Base-by-base conservation (phyloP, 1,140 invertebrate genomes). In the Leucophenga varia region DNA sequence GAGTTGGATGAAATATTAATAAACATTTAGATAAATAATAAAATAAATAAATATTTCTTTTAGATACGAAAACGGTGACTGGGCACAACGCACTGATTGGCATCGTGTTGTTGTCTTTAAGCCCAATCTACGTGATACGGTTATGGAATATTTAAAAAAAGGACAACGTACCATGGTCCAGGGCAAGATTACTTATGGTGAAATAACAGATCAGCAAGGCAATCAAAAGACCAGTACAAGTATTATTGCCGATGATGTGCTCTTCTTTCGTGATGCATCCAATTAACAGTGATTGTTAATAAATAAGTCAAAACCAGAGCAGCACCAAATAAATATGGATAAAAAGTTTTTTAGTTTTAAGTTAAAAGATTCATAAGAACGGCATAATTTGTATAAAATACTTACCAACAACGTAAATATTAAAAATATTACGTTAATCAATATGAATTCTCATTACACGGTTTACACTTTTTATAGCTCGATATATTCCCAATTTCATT, bases 21-120 rank as follows among this genome's bases (percentile, higher is more conserved):
- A 10, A 13, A 13, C 25, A n/a, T 41, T 39, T 8, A n/a, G n/a
- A n/a, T n/a, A n/a, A n/a, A n/a, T n/a, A n/a, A n/a, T n/a, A n/a
- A n/a, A n/a, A n/a, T n/a, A n/a, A n/a, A n/a, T 31, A 10, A 13
- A 13, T 31, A n/a, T 41, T 39, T 8, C 18, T 16, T 30, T n/a
- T 51, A 72, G 59, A 65, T 85, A 85, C 76, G 82, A 84, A 63
- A 82, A 79, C 76, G 90, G 90, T 14, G 87, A 91, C 63, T 80
- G 87, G 59, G 74, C 87, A 9, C 90, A 93, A 70, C 84, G 88
- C 59, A 94, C 91, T 14, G 91, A 95, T 52, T 95, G 93, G 93
- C 93, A 97, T 71, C 81, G 88, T 60, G 77, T 96, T 39, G 88
- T 88, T 59, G 85, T 95, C 4, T 97, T 96, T 65, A 92, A 88